Base-by-base conservation (phyloP, 30 jellyfish, hydroid and myxozoan species). In the Pelagia noctiluca region DNA sequence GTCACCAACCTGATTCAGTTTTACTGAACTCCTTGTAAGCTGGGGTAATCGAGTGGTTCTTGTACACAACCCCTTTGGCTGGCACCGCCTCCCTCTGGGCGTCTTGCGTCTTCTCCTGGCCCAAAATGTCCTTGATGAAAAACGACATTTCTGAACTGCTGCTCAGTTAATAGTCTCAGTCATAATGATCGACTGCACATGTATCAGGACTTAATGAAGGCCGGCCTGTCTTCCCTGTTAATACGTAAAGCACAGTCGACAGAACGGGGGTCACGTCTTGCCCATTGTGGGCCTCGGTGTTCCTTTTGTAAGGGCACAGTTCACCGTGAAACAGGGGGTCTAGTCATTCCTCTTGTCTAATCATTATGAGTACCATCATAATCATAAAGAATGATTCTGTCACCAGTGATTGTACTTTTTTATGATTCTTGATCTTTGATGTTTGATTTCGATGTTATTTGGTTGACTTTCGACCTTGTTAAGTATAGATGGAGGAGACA, bases 101-200 rank as follows among this genome's bases (percentile, higher is more conserved):
- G n/a, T n/a, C n/a, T n/a, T n/a, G n/a, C n/a, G n/a, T n/a, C n/a
- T n/a, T n/a, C n/a, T 36, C 34, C 26, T 82, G 86, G 7, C 95
- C 95, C 34, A 84, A 38, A 26, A 84, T 84, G 37, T 84, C 95
- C 65, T 84, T 84, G 38, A 84, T 84, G 77, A 84, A 52, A 63
- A 84, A 84, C 32, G 95, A 84, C 95, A 84, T 84, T 25, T 31
- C 48, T 62, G 52, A 29, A 47, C 50, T 22, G n/a, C 22, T 54
- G 25, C 76, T 63, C 32, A 63, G 87, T 30, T 50, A 49, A 67
- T 63, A 29, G 73, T 8, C 23, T 48, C 37, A 75, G 42, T 34
- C 82, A 63, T 11, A 60, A 50, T 79, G 4, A 18, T 25, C 21
- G 32, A 19, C 24, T 63, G 25, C 29, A 38, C 47, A 37, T 53